Percentiles rank a stretch among this genome's conserved stretches.
phyloP scores from a whole-genome alignment of 2,888 invertebrate genomes.

The Dasypogon diadema region DNA sequence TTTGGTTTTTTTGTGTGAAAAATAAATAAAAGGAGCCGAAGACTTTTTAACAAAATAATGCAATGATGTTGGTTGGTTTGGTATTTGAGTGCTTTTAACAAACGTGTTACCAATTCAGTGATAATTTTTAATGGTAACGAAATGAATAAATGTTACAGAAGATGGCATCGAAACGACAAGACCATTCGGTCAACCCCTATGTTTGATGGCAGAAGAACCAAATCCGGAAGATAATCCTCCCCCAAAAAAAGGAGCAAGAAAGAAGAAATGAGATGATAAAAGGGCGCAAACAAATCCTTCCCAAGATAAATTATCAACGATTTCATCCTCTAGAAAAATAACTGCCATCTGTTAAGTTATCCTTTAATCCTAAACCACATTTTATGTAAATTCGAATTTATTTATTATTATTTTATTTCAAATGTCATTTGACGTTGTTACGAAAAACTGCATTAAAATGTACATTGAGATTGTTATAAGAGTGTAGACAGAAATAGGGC shows the following conservation, averaged over 20 bases:
- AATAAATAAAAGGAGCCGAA: conserved; percentile 48
- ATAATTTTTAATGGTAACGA: conserved; percentile 3
- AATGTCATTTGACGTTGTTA: not conserved
- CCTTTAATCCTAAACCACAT: conserved; percentile 32
- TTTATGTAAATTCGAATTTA: conserved; percentile 33
- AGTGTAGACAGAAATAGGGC: conserved; percentile 31
- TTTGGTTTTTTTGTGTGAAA: no score
- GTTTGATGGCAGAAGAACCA: conserved; percentile 73
- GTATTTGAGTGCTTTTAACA: conserved; percentile 49
- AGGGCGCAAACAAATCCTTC: conserved; percentile 44
- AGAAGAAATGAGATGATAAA: conserved; percentile 58
- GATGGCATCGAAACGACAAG: conserved; percentile 70
- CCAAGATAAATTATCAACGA: conserved; percentile 47
- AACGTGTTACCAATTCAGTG: not conserved
- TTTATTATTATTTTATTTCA: conserved; percentile 30
- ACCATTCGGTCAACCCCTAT: conserved; percentile 85
- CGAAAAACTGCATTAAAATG: no score
- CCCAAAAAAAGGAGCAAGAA: conserved; percentile 59
- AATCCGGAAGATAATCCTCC: conserved; percentile 57
- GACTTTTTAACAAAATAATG: conserved; percentile 48
- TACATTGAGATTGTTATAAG: no score
- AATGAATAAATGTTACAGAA: conserved; percentile 54
- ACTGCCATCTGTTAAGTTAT: conserved; percentile 46
- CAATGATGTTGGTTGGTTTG: conserved; percentile 58
- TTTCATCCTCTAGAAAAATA: conserved; percentile 30